Evolutionary conservation across 2,888 invertebrate species (phyloP).

Genomic region (Acleris literana): DNA sequence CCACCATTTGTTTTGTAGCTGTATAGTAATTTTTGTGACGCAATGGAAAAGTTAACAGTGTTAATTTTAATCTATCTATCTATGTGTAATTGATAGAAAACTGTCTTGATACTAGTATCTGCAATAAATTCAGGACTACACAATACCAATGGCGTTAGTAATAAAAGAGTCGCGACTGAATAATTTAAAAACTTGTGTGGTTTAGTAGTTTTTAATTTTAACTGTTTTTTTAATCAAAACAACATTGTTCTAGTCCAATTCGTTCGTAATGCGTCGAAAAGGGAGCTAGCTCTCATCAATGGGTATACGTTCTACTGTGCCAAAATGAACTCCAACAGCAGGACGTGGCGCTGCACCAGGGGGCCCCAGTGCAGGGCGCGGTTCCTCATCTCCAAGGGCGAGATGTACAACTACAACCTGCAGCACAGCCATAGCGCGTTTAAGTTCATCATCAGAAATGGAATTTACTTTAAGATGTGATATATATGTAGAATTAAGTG

Average conservation of each 20-base stretch:
- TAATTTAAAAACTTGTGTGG: too few relatives aligned
- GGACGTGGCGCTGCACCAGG: conserved; percentile 42
- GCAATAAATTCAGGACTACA: too few relatives aligned
- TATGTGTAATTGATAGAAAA: too few relatives aligned
- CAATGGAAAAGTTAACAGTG: too few relatives aligned
- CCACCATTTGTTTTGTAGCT: too few relatives aligned
- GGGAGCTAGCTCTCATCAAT: conserved; percentile 14
- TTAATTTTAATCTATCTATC: too few relatives aligned
- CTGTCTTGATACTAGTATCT: too few relatives aligned
- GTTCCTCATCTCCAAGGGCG: conserved; percentile 49
- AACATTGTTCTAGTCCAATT: conserved; percentile 29
- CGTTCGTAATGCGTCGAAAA: conserved; percentile 9
- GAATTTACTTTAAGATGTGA: conserved; percentile 2
- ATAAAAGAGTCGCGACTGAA: too few relatives aligned
- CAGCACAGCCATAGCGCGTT: conserved; percentile 6
- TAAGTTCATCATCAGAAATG: conserved; percentile 1
- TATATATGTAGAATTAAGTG: background rate
- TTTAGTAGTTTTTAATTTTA: too few relatives aligned
- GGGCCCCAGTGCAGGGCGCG: conserved; percentile 62
- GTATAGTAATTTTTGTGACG: too few relatives aligned
- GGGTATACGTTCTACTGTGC: conserved; percentile 38
- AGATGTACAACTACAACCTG: conserved; percentile 48
- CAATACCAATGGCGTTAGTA: too few relatives aligned
- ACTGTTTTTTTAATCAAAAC: background rate
- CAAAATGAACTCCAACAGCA: background rate